Evolutionary conservation across 1,140 invertebrate species (phyloP), one percentile per base, ranked within the genome.

Genomic region (Pseudachorutes palmiensis): DNA sequence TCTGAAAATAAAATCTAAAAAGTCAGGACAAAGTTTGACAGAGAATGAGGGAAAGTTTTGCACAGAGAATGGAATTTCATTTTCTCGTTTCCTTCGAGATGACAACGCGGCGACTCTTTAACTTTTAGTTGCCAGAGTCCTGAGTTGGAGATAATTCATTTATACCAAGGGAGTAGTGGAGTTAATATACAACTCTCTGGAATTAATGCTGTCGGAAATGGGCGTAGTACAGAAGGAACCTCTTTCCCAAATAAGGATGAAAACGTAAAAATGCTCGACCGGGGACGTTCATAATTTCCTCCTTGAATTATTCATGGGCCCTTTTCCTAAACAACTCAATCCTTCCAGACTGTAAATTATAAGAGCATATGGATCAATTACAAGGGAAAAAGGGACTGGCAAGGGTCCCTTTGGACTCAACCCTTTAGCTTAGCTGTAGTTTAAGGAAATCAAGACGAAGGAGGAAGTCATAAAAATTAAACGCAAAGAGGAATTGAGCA

Each of bases 381-480:
- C 24, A 26, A 19, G 19, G 24, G 24, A 26, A 55, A 19, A 9
- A 55, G 24, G 51, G 51, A 19, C n/a, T n/a, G 19, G 14, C 14
- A 60, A 60, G 29, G 33, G 2, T 41, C 33, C 41, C 60, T n/a
- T n/a, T n/a, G n/a, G n/a, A n/a, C 19, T 9, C 28, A 49, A 61
- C 16, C 62, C 29, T 63, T 45, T 45, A 30, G 31, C 45, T 63
- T n/a, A 55, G 51, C 51, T 9, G 51, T 14, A 55, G 24, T n/a
- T 41, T 32, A 45, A 36, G 16, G 36, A 33, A 65, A 36, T n/a
- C n/a, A n/a, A n/a, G n/a, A n/a, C n/a, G n/a, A n/a, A n/a, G n/a
- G n/a, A 69, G 68, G 68, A 69, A 65, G 68, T 69, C 59, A 65
- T 69, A 69, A 65, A 69, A 69, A 62, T 69, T 60, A 60, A 28